Evolutionary conservation across 2,797 vertebrate genomes (phyloP).

Genomic region (Chelon auratus): DNA sequence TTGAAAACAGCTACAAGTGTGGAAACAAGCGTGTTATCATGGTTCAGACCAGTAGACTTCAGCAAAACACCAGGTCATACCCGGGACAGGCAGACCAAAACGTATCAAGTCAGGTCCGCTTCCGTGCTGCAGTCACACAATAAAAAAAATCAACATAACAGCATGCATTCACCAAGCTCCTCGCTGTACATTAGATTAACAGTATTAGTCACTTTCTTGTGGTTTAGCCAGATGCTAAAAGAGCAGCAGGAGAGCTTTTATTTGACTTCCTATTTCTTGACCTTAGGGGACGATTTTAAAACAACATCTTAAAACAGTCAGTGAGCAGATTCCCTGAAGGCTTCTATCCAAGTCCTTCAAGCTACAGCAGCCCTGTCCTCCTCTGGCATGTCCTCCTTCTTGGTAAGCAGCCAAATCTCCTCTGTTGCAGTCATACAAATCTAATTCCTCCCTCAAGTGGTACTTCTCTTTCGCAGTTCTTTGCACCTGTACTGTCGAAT

Average conservation of each 20-base stretch:
- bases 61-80: slow-evolving; percentile 59
- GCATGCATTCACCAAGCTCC: slow-evolving; percentile 14
- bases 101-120: slow-evolving; percentile 38
- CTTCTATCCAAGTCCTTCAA: slow-evolving; percentile 61
- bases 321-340: slow-evolving; percentile 40
- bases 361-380: slow-evolving; percentile 50
- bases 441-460: slow-evolving; percentile 28
- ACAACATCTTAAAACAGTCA: slow-evolving; percentile 36
- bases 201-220: slow-evolving; percentile 32
- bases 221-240: slow-evolving; percentile 24
- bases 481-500: slow-evolving; percentile 34
- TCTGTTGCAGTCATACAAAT: slow-evolving; percentile 40
- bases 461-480: slow-evolving; percentile 30
- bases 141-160: slow-evolving; percentile 19
- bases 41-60: slow-evolving; percentile 46
- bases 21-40: slow-evolving; percentile 63
- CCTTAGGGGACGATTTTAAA: slow-evolving; percentile 45
- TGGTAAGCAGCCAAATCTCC: slow-evolving; percentile 55
- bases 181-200: slow-evolving; percentile 39
- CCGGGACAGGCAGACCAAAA: slow-evolving; percentile 38
- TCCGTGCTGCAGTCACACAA: slow-evolving; percentile 28
- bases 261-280: slow-evolving; percentile 45
- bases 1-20: slow-evolving; percentile 60
- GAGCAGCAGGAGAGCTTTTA: slow-evolving; percentile 15
- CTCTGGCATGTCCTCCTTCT: slow-evolving; percentile 37